Evolutionary conservation across 23 tunicate species (phyloP), one percentile per base, ranked within the genome.

Genomic region (Clavelina lepadiformis): DNA sequence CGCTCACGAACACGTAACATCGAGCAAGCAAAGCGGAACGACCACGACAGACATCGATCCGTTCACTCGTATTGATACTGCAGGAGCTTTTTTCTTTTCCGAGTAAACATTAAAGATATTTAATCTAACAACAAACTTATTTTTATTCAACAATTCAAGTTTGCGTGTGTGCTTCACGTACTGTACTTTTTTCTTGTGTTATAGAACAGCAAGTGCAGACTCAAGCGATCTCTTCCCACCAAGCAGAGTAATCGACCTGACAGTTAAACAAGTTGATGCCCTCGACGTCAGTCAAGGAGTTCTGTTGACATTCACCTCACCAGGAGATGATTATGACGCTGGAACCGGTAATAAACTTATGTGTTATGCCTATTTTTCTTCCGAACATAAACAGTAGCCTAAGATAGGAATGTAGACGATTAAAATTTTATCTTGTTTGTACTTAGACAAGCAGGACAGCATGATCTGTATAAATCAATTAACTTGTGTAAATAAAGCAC

Each of bases 341-440:
- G 94, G 94, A 70, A 63, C 52, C 77, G 94, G 95, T 86, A 58
- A 5, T 28, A n/a, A n/a, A n/a, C n/a, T n/a, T n/a, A n/a, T n/a
- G n/a, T n/a, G n/a, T n/a, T n/a, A n/a, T n/a, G n/a, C n/a, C n/a
- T n/a, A n/a, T n/a, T n/a, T n/a, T n/a, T n/a, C n/a, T n/a, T n/a
- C n/a, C n/a, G n/a, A n/a, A n/a, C n/a, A n/a, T n/a, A n/a, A n/a
- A n/a, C n/a, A n/a, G n/a, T n/a, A n/a, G n/a, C n/a, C n/a, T n/a
- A n/a, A n/a, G n/a, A n/a, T n/a, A n/a, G n/a, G n/a, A n/a, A n/a
- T n/a, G n/a, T n/a, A n/a, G n/a, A n/a, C n/a, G n/a, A n/a, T n/a
- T n/a, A n/a, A n/a, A n/a, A n/a, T n/a, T n/a, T n/a, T n/a, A n/a
- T n/a, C n/a, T n/a, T n/a, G n/a, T n/a, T n/a, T n/a, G n/a, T n/a